phyloP scores from a whole-genome alignment of 2,888 invertebrate genomes.

The Malthinus seriepunctatus region DNA sequence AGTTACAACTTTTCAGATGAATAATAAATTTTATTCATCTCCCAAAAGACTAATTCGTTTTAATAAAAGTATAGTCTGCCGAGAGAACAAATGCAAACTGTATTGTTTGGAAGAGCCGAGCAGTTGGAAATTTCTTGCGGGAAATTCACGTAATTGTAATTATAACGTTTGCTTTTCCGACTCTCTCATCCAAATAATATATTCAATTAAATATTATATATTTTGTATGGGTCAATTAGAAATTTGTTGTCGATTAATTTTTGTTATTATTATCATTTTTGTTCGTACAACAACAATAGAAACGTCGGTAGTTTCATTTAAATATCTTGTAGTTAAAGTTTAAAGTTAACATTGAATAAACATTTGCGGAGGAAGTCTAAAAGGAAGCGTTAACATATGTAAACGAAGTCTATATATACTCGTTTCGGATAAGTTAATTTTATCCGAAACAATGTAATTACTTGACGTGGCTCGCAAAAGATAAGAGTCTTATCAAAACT shows the following conservation, averaged over 20 bases:
- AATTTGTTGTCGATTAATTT: no score
- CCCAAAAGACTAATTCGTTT: slow-evolving; percentile 22
- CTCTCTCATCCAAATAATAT: slow-evolving; percentile 9
- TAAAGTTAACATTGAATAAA: slow-evolving; percentile 16
- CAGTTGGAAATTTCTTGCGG: slow-evolving; percentile 13
- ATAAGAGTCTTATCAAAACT: slow-evolving; percentile 48
- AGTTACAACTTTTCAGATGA: slow-evolving; percentile 12
- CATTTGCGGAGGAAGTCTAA: slow-evolving; percentile 26
- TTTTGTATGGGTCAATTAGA: background rate
- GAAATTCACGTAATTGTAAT: slow-evolving; percentile 20
- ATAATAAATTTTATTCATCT: slow-evolving; percentile 15
- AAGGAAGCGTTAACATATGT: slow-evolving; percentile 36
- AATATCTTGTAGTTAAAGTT: no score
- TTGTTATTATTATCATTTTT: no score
- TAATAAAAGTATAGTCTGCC: slow-evolving; percentile 17
- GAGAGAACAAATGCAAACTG: slow-evolving; percentile 10
- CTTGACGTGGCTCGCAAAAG: slow-evolving; percentile 44
- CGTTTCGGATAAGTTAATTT: slow-evolving; percentile 49
- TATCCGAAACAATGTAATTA: slow-evolving; percentile 50
- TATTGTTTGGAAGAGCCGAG: slow-evolving; percentile 14
- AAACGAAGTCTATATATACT: slow-evolving; percentile 42
- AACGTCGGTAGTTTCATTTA: no score
- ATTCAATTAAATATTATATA: slow-evolving; percentile 10
- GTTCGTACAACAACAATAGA: background rate
- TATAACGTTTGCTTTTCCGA: slow-evolving; percentile 18